Conservation (phyloP, 2,888 invertebrate genomes). For the Eupeodes luniger region DNA sequence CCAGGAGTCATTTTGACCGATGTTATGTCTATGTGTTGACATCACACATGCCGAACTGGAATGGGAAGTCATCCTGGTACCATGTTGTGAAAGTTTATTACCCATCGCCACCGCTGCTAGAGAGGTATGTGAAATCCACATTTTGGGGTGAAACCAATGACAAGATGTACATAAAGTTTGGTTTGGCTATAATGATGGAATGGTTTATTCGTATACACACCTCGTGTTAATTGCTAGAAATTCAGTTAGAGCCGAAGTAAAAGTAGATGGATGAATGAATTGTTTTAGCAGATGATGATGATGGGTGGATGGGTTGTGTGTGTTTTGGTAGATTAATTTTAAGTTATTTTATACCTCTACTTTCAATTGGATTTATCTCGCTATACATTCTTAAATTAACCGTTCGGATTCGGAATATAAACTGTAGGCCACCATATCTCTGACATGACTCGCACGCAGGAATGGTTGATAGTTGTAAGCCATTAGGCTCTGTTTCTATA, state of each 20-base stretch:
- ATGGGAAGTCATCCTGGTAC: slow-evolving; percentile 55
- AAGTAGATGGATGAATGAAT: not conserved
- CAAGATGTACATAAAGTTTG: slow-evolving; percentile 29
- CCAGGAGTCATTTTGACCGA: slow-evolving; percentile 62
- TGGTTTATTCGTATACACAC: slow-evolving; percentile 64
- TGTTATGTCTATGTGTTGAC: slow-evolving; percentile 45
- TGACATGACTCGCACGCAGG: no score
- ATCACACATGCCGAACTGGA: slow-evolving; percentile 17
- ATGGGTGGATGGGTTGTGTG: slow-evolving; percentile 8
- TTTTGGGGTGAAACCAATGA: slow-evolving; percentile 51
- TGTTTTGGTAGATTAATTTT: slow-evolving; percentile 34
- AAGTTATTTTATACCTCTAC: slow-evolving; percentile 6
- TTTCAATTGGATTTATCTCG: slow-evolving; percentile 8
- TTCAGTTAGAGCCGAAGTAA: not conserved
- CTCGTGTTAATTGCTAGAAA: slow-evolving; percentile 68
- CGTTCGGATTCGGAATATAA: no score
- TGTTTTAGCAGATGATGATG: not conserved
- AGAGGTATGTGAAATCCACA: slow-evolving; percentile 38
- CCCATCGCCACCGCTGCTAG: not conserved
- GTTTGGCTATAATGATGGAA: slow-evolving; percentile 2
- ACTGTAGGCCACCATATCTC: no score
- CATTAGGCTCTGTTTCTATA: no score
- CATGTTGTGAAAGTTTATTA: slow-evolving; percentile 69
- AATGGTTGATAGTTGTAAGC: no score
- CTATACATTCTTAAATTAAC: no score